Percentiles rank a stretch among this genome's conserved stretches.
phyloP scores from a whole-genome alignment of 2,797 vertebrate species.

The Tokudaia muenninki region DNA sequence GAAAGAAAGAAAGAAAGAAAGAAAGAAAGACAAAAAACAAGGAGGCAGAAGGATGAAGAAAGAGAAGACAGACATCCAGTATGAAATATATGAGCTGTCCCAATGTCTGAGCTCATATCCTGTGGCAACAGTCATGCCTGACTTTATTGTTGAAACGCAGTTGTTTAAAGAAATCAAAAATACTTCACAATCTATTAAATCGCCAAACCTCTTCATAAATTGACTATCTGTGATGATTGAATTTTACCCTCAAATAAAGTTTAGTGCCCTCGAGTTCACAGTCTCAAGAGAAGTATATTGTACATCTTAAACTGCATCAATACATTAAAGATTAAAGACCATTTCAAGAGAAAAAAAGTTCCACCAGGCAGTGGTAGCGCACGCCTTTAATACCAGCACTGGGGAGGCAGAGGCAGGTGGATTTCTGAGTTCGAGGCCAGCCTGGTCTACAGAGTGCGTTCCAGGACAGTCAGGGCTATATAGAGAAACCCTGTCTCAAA shows the following conservation, averaged over 20 bases:
- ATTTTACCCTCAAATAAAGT: slow-evolving; percentile 57
- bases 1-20: background rate
- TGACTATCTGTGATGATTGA: slow-evolving; percentile 39
- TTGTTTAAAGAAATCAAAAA: slow-evolving; percentile 30
- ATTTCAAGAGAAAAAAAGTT: background rate
- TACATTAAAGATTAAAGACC: background rate
- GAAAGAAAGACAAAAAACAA: background rate
- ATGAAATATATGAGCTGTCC: slow-evolving; percentile 7
- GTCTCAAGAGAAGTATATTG: background rate
- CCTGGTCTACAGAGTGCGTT: too few relatives aligned
- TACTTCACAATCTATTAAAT: slow-evolving; percentile 50
- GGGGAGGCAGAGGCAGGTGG: too few relatives aligned
- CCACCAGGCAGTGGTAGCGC: too few relatives aligned
- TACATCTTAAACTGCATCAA: background rate
- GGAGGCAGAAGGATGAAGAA: background rate
- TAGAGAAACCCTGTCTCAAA: too few relatives aligned
- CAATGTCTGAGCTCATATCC: background rate
- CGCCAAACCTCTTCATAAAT: slow-evolving; percentile 42
- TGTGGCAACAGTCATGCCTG: background rate
- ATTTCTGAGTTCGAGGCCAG: too few relatives aligned
- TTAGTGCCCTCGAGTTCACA: background rate
- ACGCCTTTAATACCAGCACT: too few relatives aligned
- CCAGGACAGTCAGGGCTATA: too few relatives aligned
- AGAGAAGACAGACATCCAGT: background rate
- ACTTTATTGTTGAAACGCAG: slow-evolving; percentile 40